phyloP scores from a whole-genome alignment of 1,140 invertebrate species.

The Homarus americanus region DNA sequence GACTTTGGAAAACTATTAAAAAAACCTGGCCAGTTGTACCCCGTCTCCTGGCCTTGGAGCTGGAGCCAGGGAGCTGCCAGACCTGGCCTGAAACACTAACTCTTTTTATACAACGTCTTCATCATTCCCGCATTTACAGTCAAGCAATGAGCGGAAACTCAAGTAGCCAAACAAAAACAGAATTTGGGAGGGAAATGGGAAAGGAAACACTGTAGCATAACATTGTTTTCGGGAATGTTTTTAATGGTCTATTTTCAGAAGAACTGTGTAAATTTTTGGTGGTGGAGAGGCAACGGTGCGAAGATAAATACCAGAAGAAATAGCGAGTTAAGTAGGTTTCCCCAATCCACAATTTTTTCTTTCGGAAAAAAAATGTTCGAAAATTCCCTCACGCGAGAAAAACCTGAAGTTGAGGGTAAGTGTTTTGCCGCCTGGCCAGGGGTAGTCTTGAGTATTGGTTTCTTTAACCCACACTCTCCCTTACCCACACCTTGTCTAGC shows the following conservation, averaged over 20 bases:
- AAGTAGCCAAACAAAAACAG: not conserved
- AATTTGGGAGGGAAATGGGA: not conserved
- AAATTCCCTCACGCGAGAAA: not conserved
- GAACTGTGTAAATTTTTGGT: not conserved
- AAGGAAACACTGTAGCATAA: not conserved
- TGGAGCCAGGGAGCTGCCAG: no score
- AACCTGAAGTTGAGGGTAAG: not conserved
- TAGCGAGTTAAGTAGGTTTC: not conserved
- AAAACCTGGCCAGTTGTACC: no score
- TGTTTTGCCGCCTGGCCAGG: not conserved
- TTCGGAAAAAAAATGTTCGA: not conserved
- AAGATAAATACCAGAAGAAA: not conserved
- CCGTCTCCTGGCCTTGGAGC: no score
- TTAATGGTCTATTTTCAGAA: not conserved
- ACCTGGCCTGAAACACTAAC: no score
- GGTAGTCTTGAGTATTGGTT: not conserved
- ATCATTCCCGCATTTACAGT: not conserved
- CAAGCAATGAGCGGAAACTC: not conserved
- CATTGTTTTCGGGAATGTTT: not conserved
- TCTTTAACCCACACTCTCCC: not conserved
- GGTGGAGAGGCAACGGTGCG: not conserved
- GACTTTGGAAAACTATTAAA: no score
- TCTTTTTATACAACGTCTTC: no score
- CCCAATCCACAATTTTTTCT: not conserved
- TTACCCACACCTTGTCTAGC: not conserved